These are phyloP conservation scores for Remorina albescens DNA, from an alignment of 2,797 vertebrate genomes.

Conservation along the genomic window DNA sequence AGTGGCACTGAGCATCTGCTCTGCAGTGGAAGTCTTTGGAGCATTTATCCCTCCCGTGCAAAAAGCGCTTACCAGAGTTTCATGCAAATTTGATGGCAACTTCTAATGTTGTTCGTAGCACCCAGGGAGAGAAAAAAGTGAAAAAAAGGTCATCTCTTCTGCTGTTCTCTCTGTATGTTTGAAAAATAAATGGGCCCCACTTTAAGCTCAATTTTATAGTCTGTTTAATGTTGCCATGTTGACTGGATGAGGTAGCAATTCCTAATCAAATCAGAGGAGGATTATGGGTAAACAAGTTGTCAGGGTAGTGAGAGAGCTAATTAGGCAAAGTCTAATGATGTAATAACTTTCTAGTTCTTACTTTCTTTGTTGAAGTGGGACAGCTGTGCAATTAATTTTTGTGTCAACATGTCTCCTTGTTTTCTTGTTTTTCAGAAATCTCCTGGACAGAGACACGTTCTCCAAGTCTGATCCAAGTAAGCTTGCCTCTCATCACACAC, in stretches of 20 bases:
- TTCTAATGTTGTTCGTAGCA: conserved; percentile 45
- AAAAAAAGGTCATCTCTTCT: conserved; percentile 55
- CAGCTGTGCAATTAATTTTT: conserved; percentile 29
- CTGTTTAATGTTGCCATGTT: conserved; percentile 50
- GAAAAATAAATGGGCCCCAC: conserved; percentile 70
- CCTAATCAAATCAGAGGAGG: conserved; percentile 50
- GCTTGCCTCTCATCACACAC: conserved; percentile 32
- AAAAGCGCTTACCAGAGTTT: conserved; percentile 43
- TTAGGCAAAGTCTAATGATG: conserved; percentile 48
- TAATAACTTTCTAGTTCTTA: conserved; percentile 23
- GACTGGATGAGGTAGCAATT: conserved; percentile 46
- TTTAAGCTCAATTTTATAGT: conserved; percentile 49
- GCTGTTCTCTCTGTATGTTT: conserved; percentile 50
- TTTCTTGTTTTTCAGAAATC: conserved; percentile 87
- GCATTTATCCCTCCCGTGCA: conserved; percentile 48
- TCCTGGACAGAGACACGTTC: conserved; percentile 98
- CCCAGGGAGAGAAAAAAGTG: conserved; percentile 50
- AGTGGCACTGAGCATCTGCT: conserved; percentile 56
- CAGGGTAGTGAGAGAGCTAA: conserved; percentile 42
- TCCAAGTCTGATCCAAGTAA: conserved; percentile 99
- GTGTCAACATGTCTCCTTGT: conserved; percentile 35
- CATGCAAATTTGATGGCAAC: conserved; percentile 75
- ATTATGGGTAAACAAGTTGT: conserved; percentile 52
- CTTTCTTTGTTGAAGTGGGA: conserved; percentile 43
- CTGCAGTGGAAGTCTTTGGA: conserved; percentile 45